Percentiles rank a stretch among this genome's conserved stretches.
Evolutionary conservation across 2,888 invertebrate genomes (phyloP).

Genomic region (Ellobium chinense): DNA sequence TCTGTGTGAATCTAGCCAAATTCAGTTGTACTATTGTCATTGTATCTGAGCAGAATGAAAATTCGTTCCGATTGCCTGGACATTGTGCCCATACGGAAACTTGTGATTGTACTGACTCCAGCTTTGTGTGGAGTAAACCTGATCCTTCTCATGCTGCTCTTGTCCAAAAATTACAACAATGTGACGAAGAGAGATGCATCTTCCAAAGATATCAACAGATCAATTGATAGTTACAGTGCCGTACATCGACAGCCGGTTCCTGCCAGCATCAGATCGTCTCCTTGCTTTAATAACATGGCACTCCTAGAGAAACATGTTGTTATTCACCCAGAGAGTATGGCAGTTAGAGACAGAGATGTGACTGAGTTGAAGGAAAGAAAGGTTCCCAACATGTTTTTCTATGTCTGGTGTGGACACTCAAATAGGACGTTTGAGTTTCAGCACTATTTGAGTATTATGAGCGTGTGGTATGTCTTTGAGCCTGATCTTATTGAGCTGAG

Average conservation of each 20-base stretch:
- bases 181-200: not conserved
- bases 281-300: not conserved
- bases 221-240: too few relatives aligned
- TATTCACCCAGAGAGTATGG: not conserved
- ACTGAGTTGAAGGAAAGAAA: slow-evolving; percentile 48
- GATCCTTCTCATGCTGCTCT: not conserved
- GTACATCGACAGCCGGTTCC: not conserved
- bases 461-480: slow-evolving; percentile 65
- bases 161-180: not conserved
- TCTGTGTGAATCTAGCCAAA: too few relatives aligned
- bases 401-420: slow-evolving; percentile 73
- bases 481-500: slow-evolving; percentile 71
- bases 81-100: not conserved
- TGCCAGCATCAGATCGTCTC: not conserved
- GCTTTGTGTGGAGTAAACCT: not conserved
- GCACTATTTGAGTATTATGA: slow-evolving; percentile 71
- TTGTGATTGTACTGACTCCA: not conserved
- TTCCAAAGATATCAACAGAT: not conserved
- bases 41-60: too few relatives aligned
- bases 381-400: slow-evolving; percentile 63
- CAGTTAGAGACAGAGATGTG: not conserved
- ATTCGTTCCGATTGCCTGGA: too few relatives aligned
- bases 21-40: too few relatives aligned
- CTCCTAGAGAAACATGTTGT: not conserved
- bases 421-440: slow-evolving; percentile 67